Conservation (phyloP, 2,888 invertebrate genomes). For the Plagodis pulveraria region DNA sequence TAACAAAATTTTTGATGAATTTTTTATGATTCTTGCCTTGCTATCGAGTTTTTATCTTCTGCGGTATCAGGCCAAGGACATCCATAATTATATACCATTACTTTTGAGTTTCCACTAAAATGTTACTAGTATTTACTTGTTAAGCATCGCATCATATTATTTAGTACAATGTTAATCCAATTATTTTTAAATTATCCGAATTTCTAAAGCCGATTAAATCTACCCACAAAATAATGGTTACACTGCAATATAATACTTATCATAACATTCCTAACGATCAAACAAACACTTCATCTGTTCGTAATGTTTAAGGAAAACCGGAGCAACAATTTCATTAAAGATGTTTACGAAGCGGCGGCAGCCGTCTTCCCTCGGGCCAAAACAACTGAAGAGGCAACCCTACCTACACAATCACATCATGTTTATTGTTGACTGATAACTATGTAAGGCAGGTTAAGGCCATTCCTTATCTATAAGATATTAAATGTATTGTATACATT, state of each 20-base stretch:
- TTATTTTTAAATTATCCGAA: no score
- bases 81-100: no score
- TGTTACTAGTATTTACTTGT: no score
- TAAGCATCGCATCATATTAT: no score
- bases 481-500: constrained; percentile 1
- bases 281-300: constrained; percentile 1
- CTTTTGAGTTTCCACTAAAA: no score
- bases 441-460: constrained; percentile 62
- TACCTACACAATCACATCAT: constrained; percentile 41
- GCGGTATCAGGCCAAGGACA: no score
- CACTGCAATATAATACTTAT: not conserved
- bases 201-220: no score
- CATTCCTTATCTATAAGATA: constrained; percentile 56
- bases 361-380: not conserved
- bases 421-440: constrained; percentile 62
- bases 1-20: no score
- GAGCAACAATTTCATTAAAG: constrained; percentile 8
- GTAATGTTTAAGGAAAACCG: constrained; percentile 16
- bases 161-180: no score
- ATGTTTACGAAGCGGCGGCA: constrained; percentile 12
- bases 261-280: not conserved
- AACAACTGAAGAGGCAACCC: constrained; percentile 35
- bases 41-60: no score
- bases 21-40: no score
- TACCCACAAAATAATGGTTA: not conserved